phyloP scores from a whole-genome alignment of 2,888 invertebrate genomes.

The Pollenia angustigena region DNA sequence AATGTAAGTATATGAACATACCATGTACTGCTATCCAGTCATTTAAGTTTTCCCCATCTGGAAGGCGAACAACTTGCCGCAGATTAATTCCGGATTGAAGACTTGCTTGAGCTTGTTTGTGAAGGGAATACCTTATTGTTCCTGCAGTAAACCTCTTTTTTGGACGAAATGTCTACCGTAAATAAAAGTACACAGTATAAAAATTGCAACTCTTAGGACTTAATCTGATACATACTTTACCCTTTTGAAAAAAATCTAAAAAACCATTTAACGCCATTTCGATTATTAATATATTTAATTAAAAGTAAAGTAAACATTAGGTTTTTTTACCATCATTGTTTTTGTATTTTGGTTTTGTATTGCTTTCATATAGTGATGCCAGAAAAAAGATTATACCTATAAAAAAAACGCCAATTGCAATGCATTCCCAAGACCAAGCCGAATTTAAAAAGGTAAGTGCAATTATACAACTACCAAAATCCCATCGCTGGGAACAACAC shows the following conservation, averaged over 20 bases:
- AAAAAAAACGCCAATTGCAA: too few species aligned
- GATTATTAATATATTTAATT: not conserved
- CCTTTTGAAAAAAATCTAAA: slow-evolving; percentile 91
- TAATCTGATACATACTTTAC: slow-evolving; percentile 86
- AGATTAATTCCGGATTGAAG: slow-evolving; percentile 95
- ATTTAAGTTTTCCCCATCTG: slow-evolving; percentile 92
- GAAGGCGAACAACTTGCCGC: slow-evolving; percentile 91
- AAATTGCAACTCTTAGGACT: not conserved
- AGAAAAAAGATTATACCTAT: too few species aligned
- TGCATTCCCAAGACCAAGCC: too few species aligned
- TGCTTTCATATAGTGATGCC: too few species aligned
- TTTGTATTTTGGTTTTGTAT: too few species aligned
- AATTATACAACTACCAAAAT: too few species aligned
- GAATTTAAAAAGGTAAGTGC: too few species aligned
- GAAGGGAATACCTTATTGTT: slow-evolving; percentile 92
- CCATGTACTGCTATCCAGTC: slow-evolving; percentile 98
- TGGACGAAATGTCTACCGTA: slow-evolving; percentile 92
- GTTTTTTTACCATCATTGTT: too few species aligned
- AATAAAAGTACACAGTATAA: slow-evolving; percentile 75
- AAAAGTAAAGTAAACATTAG: too few species aligned
- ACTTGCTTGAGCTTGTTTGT: slow-evolving; percentile 96
- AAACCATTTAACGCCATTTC: slow-evolving; percentile 89
- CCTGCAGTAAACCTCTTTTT: slow-evolving; percentile 95
- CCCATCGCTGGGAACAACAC: too few species aligned
- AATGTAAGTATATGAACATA: slow-evolving; percentile 80